Conservation (phyloP, 1,140 invertebrate species). For the Drosophila nigromelanica region DNA sequence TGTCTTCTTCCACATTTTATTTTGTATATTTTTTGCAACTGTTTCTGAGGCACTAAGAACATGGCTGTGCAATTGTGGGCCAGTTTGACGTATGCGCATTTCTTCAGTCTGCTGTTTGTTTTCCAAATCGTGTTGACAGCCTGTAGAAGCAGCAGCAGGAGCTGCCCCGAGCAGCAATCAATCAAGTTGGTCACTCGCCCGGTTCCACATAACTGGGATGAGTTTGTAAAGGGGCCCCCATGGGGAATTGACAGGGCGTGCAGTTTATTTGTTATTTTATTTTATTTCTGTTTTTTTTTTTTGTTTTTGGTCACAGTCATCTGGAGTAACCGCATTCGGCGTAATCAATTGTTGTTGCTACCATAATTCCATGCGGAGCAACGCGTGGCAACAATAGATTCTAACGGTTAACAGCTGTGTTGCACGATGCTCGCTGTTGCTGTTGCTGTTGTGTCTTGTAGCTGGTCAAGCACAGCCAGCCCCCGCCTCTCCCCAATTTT, state of each 20-base stretch:
- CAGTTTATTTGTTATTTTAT: slow-evolving; percentile 17
- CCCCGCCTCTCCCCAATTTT: slow-evolving; percentile 2
- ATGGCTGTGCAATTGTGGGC: slow-evolving; percentile 71
- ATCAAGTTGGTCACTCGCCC: slow-evolving; percentile 46
- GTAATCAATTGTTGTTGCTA: slow-evolving; percentile 76
- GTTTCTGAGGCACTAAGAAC: slow-evolving; percentile 16
- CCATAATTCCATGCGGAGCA: slow-evolving; percentile 52
- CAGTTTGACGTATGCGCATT: slow-evolving; percentile 69
- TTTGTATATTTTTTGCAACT: slow-evolving; percentile 22
- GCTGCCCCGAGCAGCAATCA: slow-evolving; percentile 48
- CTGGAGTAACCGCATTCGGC: slow-evolving; percentile 74
- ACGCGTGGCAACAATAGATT: slow-evolving; percentile 53
- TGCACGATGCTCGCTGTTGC: slow-evolving; percentile 5
- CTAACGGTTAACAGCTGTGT: slow-evolving; percentile 67
- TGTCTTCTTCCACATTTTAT: slow-evolving; percentile 10
- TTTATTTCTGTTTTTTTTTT: not conserved
- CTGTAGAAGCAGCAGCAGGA: slow-evolving; percentile 20
- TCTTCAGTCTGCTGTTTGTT: slow-evolving; percentile 54
- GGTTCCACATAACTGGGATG: slow-evolving; percentile 56
- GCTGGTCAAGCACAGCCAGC: slow-evolving; percentile 20
- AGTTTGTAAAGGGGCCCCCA: slow-evolving; percentile 53
- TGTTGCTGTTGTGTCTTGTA: slow-evolving; percentile 28
- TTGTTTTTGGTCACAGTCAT: slow-evolving; percentile 46
- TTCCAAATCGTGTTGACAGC: slow-evolving; percentile 74
- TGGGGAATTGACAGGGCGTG: slow-evolving; percentile 61